Evolutionary conservation across 1,140 invertebrate genomes (phyloP), one percentile per base, ranked within the genome.

Genomic region (Papilio aristodemus): DNA sequence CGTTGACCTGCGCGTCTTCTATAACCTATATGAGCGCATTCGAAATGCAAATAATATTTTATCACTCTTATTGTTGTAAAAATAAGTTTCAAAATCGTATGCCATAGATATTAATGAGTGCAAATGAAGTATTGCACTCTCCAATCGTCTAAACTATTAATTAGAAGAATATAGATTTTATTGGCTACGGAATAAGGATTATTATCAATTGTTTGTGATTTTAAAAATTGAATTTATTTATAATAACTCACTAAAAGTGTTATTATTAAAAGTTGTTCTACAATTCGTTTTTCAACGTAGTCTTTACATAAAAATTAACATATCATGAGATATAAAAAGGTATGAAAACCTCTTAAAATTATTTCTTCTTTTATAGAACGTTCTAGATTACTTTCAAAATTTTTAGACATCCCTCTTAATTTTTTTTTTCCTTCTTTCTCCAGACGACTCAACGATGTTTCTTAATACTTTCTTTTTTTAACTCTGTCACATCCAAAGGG

Each of bases 1-100:
- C 77, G 74, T 68, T 78, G 77, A 78, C 77, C 72, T 68, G n/a
- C 38, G 69, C 46, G 38, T 70, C 66, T 67, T 58, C 50, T 72
- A 37, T 74, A 66, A 63, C 67, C 71, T 66, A 70, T 71, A 70
- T 72, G 74, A 50, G 14, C 14, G 9, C 27, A 32, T 14, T n/a
- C 25, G 59, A 32, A 62, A 37, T 62, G 27, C 59, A 62, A 62
- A 38, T 37, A 62, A 38, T 19, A 10, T 14, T 41, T 32, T 19
- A 25, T n/a, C 38, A 32, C 36, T 54, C 54, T 43, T 71, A 67
- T 37, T 25, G 11, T 41, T 1, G 37, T 13, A 17, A 4, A 1
- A 60, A 50, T 67, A 46, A 36, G 39, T 59, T 38, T 62, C 59
- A 62, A 39, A 62, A 62, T 62, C 8, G 36, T 37, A 62, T 62